Evolutionary conservation across 2,888 invertebrate species (phyloP), one percentile per base, ranked within the genome.

Genomic region (Rutpela maculata): DNA sequence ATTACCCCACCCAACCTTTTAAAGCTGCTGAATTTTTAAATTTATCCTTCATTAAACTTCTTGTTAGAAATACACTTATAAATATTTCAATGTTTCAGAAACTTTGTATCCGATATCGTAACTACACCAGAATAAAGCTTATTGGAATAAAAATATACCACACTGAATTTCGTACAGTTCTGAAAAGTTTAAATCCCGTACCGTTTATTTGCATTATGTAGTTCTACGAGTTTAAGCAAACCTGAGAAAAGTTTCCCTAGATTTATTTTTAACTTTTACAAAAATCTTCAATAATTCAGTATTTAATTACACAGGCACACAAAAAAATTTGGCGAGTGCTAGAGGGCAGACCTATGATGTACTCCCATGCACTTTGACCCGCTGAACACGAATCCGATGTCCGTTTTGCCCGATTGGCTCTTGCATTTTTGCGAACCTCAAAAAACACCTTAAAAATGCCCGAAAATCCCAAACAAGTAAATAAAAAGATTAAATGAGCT

Each of bases 131-230:
- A 31, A 26, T n/a, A 62, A 31, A 15, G 19, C 10, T 31, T 17
- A 62, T 10, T 31, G 50, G 50, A 50, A 50, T 62, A 31, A 62
- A 31, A 62, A 62, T 62, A 31, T 62, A 26, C 62, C 62, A 62
- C 62, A 26, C 7, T 62, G 26, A 26, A 62, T 62, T 62, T 62
- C 35, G 31, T 62, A 31, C 19, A 62, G n/a, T n/a, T 31, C 9
- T 31, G 35, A 43, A 55, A 68, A 31, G 19, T 68, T 43, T 26
- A 55, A 68, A 22, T 68, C 22, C 56, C 31, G 18, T 57, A 43
- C 22, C 55, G 18, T 43, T 31, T 55, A 68, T 38, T 38, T 69
- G 59, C 57, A 69, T 69, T 69, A 56, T 57, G 26, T 69, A 38
- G 57, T 38, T 65, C 10, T 50, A 50, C 50, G n/a, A 50, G 50